Percentiles rank a stretch among this genome's conserved stretches.
Evolutionary conservation across 1,140 invertebrate genomes (phyloP).

Genomic region (Nasonia giraulti): DNA sequence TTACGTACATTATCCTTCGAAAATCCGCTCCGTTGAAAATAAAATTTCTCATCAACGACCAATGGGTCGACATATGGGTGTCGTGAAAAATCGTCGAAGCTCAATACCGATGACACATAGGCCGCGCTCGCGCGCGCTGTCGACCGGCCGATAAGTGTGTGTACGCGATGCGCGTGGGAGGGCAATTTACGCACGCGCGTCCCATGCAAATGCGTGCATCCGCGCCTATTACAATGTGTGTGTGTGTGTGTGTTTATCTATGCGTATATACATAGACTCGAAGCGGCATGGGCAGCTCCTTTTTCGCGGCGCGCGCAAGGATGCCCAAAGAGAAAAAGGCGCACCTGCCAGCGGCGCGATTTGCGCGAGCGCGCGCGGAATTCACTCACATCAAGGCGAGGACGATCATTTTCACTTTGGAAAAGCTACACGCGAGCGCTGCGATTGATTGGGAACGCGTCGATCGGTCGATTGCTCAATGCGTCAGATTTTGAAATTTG

Average conservation of each 20-base stretch:
- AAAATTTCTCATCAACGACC: background rate
- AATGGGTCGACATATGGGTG: background rate
- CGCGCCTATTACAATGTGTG: background rate
- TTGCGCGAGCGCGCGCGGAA: background rate
- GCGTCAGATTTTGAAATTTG: no score
- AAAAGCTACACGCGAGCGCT: background rate
- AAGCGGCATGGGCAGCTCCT: background rate
- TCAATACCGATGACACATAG: background rate
- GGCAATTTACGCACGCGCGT: conserved; percentile 53
- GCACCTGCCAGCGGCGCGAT: no score
- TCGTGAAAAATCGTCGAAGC: background rate
- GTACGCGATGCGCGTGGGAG: background rate
- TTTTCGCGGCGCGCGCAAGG: background rate
- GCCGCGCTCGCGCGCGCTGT: no score
- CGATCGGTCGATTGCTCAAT: background rate
- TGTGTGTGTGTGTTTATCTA: no score
- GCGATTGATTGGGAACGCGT: no score
- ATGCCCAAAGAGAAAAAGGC: background rate
- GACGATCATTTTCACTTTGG: background rate
- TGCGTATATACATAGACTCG: background rate
- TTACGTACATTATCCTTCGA: background rate
- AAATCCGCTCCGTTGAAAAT: background rate
- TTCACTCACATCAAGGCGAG: background rate
- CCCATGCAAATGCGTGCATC: conserved; percentile 53
- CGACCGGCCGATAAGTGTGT: background rate